phyloP scores from a whole-genome alignment of 23 tunicate genomes.

The Ciona savignyi region DNA sequence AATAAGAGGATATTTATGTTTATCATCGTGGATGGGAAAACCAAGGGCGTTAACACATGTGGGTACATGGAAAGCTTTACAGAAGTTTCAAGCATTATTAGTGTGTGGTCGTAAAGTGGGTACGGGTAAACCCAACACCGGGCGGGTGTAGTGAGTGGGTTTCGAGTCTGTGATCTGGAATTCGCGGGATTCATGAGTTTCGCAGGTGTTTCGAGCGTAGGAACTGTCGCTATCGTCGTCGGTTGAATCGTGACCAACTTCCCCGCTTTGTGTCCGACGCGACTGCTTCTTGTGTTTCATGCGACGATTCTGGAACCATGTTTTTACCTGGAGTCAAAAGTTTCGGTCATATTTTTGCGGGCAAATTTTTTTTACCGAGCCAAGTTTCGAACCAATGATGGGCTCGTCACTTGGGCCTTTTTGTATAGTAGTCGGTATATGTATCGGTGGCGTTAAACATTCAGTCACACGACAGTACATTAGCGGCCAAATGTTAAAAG shows the following conservation, averaged over 20 bases:
- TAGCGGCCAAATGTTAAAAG: too few species aligned
- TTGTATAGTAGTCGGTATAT: too few species aligned
- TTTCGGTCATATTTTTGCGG: background rate
- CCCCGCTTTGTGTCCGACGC: background rate
- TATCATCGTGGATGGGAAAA: too few species aligned
- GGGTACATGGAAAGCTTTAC: too few species aligned
- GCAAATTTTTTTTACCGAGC: background rate
- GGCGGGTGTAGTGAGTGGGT: background rate
- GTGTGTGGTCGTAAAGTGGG: too few species aligned
- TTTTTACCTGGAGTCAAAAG: constrained; percentile 34
- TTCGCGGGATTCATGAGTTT: background rate
- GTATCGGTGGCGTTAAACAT: too few species aligned
- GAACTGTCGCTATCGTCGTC: background rate
- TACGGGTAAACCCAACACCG: background rate
- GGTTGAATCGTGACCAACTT: background rate
- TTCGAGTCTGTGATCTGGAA: background rate
- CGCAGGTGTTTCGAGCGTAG: background rate
- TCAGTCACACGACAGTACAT: too few species aligned
- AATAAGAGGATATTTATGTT: too few species aligned
- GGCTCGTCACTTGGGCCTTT: too few species aligned
- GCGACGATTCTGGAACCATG: constrained; percentile 60
- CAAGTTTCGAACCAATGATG: background rate
- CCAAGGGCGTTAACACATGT: too few species aligned
- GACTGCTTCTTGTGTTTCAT: constrained; percentile 52
- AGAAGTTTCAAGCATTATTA: too few species aligned